Evolutionary conservation across 2,888 invertebrate genomes (phyloP).

Genomic region (Ichneumoninae sp.): DNA sequence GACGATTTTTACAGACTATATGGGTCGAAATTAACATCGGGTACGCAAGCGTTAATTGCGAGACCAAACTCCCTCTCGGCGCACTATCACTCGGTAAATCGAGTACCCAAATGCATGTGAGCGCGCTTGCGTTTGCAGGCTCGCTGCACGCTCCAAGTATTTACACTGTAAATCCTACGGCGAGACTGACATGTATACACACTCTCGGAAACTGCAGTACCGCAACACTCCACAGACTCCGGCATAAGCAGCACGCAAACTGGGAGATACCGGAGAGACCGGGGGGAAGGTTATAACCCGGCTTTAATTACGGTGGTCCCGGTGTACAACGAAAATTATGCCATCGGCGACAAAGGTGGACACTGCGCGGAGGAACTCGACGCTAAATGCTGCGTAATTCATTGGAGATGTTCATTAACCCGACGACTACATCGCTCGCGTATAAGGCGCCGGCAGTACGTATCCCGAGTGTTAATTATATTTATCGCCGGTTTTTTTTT

Average conservation of each 20-base stretch:
- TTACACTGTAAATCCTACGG: conserved; percentile 16
- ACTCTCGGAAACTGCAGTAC: conserved; percentile 6
- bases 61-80: conserved; percentile 65
- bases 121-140: background rate
- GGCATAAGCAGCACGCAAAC: conserved; percentile 2
- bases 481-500: background rate
- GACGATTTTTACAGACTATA: conserved; percentile 78
- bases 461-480: background rate
- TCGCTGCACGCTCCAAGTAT: conserved; percentile 13
- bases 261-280: background rate
- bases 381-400: conserved; percentile 11
- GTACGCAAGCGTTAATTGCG: conserved; percentile 76
- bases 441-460: background rate
- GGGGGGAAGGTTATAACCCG: background rate
- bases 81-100: conserved; percentile 52
- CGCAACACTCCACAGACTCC: conserved; percentile 3
- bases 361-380: conserved; percentile 3
- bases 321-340: conserved; percentile 45
- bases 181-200: conserved; percentile 11
- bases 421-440: conserved; percentile 4
- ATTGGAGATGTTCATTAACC: conserved; percentile 22
- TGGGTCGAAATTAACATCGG: conserved; percentile 81
- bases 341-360: conserved; percentile 29
- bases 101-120: background rate
- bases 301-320: conserved; percentile 38